Evolutionary conservation across 1,140 invertebrate species (phyloP).

Genomic region (Geopemphigus sp.): DNA sequence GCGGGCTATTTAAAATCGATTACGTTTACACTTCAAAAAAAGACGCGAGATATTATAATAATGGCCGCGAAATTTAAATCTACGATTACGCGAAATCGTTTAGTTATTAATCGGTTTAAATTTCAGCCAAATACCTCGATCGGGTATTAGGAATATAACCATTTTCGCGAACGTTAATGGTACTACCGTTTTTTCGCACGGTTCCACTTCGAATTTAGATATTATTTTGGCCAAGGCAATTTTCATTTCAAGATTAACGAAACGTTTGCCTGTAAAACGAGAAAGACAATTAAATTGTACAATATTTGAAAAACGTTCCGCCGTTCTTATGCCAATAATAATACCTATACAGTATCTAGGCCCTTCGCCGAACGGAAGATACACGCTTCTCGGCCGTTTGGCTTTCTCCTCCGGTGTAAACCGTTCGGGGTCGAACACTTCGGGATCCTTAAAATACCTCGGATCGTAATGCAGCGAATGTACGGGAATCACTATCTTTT

Average conservation of each 20-base stretch:
- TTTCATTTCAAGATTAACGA: conserved; percentile 51
- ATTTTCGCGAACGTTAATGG: conserved; percentile 18
- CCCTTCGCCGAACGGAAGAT: conserved; percentile 75
- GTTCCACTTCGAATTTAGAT: conserved; percentile 17
- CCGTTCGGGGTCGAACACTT: conserved; percentile 62
- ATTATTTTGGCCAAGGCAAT: conserved; percentile 39
- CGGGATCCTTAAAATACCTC: conserved; percentile 60
- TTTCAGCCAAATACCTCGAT: conserved; percentile 20
- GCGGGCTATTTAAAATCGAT: too few relatives aligned
- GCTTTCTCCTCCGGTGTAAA: conserved; percentile 59
- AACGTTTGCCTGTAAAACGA: conserved; percentile 51
- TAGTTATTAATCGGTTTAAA: conserved; percentile 5
- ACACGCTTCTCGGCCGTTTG: conserved; percentile 57
- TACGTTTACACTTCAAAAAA: too few relatives aligned
- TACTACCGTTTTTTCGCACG: conserved; percentile 8
- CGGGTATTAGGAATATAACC: neutral
- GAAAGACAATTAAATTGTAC: too few relatives aligned
- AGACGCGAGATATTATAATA: too few relatives aligned
- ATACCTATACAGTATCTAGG: conserved; percentile 67
- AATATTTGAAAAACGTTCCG: neutral
- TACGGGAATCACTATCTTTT: conserved; percentile 62
- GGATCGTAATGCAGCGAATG: conserved; percentile 62
- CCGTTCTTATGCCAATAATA: too few relatives aligned
- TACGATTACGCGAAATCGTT: too few relatives aligned
- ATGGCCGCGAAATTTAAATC: too few relatives aligned